Evolutionary conservation across 1,140 invertebrate species (phyloP), one percentile per base, ranked within the genome.

Genomic region (Drosophila lacteicornis): DNA sequence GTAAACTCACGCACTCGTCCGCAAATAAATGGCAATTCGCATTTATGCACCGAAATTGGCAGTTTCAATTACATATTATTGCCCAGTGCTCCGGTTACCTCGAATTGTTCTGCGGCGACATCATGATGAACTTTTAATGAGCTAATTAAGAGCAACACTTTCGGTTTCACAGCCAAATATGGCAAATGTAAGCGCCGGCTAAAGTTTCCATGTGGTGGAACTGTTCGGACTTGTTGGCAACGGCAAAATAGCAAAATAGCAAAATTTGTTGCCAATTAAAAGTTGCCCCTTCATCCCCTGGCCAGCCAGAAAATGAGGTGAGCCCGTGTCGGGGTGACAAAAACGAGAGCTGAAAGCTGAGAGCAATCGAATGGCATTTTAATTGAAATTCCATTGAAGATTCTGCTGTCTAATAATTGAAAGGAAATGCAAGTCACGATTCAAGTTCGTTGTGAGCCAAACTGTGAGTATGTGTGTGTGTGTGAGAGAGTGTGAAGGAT

Each of bases 111-210:
- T 17, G 46, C 5, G 33, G 22, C 50, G 22, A n/a, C 68, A 30
- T 45, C 40, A 66, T 75, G 25, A 50, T 50, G 42, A 77, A 76
- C 73, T 73, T 79, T 79, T 79, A 79, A 79, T 79, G 67, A 79
- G 76, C 76, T 79, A 79, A 79, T 79, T 79, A 79, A 78, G 74
- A 67, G 65, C 56, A 69, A 78, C 75, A 79, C 75, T 79, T 79
- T 79, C 76, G 25, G 25, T 78, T 79, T 71, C 57, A 47, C 17
- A 57, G 38, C 61, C 66, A 11, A 43, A 66, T 53, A 11, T 57
- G 65, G 17, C 30, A 53, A 53, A 19, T 13, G 53, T 38, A 22
- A 49, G 58, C 43, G 38, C 36, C 36, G 8, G 19, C 42, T 36
- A 68, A 75, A 76, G 73, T 76, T 78, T 69, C 15, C 61, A 61